These are phyloP conservation scores for Gymnocheta viridis DNA, from an alignment of 2,888 invertebrate genomes.

Conservation along the genomic window DNA sequence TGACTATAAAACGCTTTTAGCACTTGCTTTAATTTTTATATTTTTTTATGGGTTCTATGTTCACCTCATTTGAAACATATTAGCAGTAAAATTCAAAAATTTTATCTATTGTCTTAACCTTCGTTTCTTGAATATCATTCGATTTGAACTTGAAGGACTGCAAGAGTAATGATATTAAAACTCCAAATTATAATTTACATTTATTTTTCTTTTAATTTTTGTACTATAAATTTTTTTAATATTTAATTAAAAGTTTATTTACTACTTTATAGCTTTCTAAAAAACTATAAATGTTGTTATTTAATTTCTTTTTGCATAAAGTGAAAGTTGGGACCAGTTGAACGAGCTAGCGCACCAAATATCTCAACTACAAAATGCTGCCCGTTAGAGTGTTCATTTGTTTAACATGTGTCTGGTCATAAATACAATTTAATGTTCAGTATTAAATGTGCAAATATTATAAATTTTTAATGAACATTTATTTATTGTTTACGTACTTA, in stretches of 20 bases:
- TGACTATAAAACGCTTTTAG: not conserved
- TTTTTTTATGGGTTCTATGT: not conserved
- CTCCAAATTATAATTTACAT: not conserved
- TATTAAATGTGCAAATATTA: slow-evolving; percentile 32
- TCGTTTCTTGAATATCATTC: not conserved
- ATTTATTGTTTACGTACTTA: slow-evolving; percentile 12
- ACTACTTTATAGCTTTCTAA: slow-evolving; percentile 15
- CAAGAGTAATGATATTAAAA: not conserved
- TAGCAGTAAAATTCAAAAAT: not conserved
- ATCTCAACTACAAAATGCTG: not conserved
- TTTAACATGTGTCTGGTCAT: not conserved
- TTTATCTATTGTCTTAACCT: not conserved
- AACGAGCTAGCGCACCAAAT: not conserved
- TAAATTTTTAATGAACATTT: not conserved
- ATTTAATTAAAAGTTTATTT: slow-evolving; percentile 21
- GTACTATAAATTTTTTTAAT: not conserved
- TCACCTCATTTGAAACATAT: not conserved
- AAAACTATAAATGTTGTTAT: not conserved
- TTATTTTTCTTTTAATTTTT: not conserved
- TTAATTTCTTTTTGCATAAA: slow-evolving; percentile 24
- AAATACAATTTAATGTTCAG: slow-evolving; percentile 11
- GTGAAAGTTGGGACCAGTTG: slow-evolving; percentile 37
- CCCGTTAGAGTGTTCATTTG: not conserved
- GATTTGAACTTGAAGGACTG: not conserved
- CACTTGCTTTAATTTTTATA: no score